Conservation (phyloP, 2,797 vertebrate species). For the Harpagifer antarcticus region DNA sequence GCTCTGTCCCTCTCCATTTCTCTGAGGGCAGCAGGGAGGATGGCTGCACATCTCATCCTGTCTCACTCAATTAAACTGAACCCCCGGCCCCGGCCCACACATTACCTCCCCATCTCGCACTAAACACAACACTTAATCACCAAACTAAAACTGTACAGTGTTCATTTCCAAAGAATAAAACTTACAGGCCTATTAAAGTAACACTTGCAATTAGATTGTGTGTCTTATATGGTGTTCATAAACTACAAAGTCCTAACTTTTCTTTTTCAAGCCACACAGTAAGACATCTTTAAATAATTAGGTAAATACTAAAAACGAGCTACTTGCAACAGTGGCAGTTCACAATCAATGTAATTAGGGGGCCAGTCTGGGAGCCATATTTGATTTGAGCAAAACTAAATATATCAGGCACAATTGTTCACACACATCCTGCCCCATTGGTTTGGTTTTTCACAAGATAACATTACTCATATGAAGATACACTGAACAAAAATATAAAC, state of each 20-base stretch:
- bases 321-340: not conserved
- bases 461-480: too few relatives aligned
- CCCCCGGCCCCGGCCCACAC: slow-evolving; percentile 32
- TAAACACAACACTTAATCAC: slow-evolving; percentile 40
- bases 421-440: too few relatives aligned
- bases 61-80: slow-evolving; percentile 73
- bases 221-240: not conserved
- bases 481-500: too few relatives aligned
- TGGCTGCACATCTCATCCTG: slow-evolving; percentile 55
- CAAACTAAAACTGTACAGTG: slow-evolving; percentile 22
- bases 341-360: too few relatives aligned
- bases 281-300: not conserved
- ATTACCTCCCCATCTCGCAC: slow-evolving; percentile 40
- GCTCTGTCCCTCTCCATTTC: slow-evolving; percentile 63
- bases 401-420: too few relatives aligned
- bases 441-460: too few relatives aligned
- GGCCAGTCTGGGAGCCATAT: too few relatives aligned
- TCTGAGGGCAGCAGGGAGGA: slow-evolving; percentile 66
- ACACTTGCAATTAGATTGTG: too few relatives aligned
- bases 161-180: slow-evolving; percentile 15
- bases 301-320: too few relatives aligned
- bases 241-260: not conserved
- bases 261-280: not conserved
- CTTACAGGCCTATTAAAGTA: not conserved
- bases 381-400: too few relatives aligned